Evolutionary conservation across 1,140 invertebrate genomes (phyloP), one percentile per base, ranked within the genome.

Genomic region (Andrena cerasifolii): DNA sequence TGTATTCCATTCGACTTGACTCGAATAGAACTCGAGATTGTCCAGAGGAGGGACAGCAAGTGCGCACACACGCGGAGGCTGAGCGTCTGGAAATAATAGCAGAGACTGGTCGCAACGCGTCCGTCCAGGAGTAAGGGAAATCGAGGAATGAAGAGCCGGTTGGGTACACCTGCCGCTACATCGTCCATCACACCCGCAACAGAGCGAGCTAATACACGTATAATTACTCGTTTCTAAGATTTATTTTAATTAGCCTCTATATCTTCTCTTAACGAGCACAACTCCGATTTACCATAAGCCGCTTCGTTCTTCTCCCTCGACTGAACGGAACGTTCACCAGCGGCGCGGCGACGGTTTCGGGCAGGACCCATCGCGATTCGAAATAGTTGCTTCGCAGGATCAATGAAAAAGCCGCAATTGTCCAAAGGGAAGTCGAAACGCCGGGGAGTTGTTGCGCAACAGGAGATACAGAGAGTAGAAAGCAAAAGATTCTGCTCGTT

Each of bases 141-240:
- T 92, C 88, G 90, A 92, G 89, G 90, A 93, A 92, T 91, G 92
- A 93, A 93, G 90, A 92, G 92, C 90, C 90, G 88, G 92, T 93
- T 92, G 87, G 87, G 87, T 92, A 92, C 92, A 92, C 90, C 92
- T 92, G 91, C 90, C 87, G 90, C 91, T 90, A 86, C 83, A 86
- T 91, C 92, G 91, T 92, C 89, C 86, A 93, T 93, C 91, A 93
- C 89, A 54, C 49, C 58, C 76, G 70, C 85, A 85, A 84, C 89
- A 80, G 78, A 85, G 82, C 89, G 77, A 87, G 91, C 92, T 93
- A 93, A 93, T 93, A 93, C 90, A 92, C 91, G 91, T 93, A 93
- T 93, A 93, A 93, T 93, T 92, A 92, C 91, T 92, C 91, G 88
- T 89, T 91, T 90, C 91, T 91, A 92, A 93, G 91, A 93, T 93